phyloP scores from a whole-genome alignment of 1,140 invertebrate genomes.

The Drosophila kurseongensis region DNA sequence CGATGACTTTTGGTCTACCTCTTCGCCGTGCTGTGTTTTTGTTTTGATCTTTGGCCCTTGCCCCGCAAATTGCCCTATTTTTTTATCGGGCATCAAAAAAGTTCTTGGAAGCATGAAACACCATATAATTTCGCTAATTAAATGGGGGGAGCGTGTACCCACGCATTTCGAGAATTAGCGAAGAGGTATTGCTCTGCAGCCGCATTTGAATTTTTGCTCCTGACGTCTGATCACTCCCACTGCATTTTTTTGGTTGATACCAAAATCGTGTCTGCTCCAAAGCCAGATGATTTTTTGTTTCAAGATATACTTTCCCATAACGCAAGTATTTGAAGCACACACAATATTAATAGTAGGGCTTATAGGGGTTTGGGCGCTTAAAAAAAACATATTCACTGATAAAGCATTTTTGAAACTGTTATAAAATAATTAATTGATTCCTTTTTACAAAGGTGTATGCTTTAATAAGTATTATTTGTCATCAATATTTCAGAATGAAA shows the following conservation, averaged over 20 bases:
- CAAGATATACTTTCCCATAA: constrained; percentile 20
- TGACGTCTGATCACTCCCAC: constrained; percentile 45
- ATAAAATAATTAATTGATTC: too few relatives aligned
- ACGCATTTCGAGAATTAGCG: constrained; percentile 43
- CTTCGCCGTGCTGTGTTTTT: constrained; percentile 59
- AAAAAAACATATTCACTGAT: neutral
- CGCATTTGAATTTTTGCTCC: constrained; percentile 32
- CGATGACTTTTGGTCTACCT: constrained; percentile 77
- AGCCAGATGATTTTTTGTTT: constrained; percentile 11
- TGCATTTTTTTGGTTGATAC: constrained; percentile 1
- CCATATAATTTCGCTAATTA: constrained; percentile 83
- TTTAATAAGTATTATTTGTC: too few relatives aligned
- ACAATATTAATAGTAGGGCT: neutral
- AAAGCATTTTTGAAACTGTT: neutral
- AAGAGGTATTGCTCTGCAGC: constrained; percentile 18
- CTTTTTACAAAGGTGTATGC: too few relatives aligned
- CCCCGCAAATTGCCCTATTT: constrained; percentile 74
- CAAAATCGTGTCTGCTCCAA: constrained; percentile 12
- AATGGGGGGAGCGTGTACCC: constrained; percentile 77
- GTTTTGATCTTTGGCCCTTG: constrained; percentile 76
- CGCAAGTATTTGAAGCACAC: neutral
- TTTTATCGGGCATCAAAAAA: constrained; percentile 63
- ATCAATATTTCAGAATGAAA: too few relatives aligned
- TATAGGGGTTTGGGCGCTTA: neutral
- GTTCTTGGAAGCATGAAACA: constrained; percentile 72